Evolutionary conservation across 2,888 invertebrate species (phyloP).

Genomic region (Panzeria rudis): DNA sequence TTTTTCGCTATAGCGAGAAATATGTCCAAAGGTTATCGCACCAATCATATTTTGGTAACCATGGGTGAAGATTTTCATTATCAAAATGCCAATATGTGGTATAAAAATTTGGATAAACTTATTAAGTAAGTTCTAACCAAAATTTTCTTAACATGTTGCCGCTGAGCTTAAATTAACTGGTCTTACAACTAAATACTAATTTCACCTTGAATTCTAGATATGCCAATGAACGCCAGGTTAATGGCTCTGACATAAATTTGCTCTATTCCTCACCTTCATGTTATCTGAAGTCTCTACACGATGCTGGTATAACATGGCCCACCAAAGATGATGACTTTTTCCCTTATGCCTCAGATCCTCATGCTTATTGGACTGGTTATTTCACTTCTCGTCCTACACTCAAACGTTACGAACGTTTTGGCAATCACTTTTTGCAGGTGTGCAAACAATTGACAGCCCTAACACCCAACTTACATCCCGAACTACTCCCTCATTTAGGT

Average conservation of each 20-base stretch:
- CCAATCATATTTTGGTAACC: slow-evolving; percentile 92
- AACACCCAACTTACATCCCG: slow-evolving; percentile 83
- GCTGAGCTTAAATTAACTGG: too few species aligned
- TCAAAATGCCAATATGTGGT: slow-evolving; percentile 90
- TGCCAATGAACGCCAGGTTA: slow-evolving; percentile 79
- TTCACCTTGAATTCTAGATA: slow-evolving; percentile 75
- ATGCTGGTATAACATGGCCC: slow-evolving; percentile 88
- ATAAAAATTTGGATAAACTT: slow-evolving; percentile 93
- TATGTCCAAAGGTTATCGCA: slow-evolving; percentile 85
- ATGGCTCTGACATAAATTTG: slow-evolving; percentile 89
- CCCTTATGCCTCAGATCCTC: slow-evolving; percentile 93
- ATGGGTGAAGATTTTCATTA: slow-evolving; percentile 97
- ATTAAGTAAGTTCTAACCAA: slow-evolving; percentile 86
- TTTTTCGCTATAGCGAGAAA: slow-evolving; percentile 85
- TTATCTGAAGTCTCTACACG: slow-evolving; percentile 90
- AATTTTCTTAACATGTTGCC: slow-evolving; percentile 25
- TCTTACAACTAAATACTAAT: background rate
- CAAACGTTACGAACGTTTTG: slow-evolving; percentile 90
- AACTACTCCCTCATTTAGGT: slow-evolving; percentile 77
- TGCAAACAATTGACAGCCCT: slow-evolving; percentile 90
- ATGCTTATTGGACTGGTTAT: slow-evolving; percentile 97
- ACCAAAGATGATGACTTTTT: slow-evolving; percentile 94
- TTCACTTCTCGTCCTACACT: slow-evolving; percentile 92
- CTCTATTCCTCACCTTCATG: slow-evolving; percentile 95
- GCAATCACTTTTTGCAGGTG: slow-evolving; percentile 90